Evolutionary conservation across 2,113 vertebrate species (phyloP), one percentile per base, ranked within the genome.

Genomic region (Siniperca chuatsi): DNA sequence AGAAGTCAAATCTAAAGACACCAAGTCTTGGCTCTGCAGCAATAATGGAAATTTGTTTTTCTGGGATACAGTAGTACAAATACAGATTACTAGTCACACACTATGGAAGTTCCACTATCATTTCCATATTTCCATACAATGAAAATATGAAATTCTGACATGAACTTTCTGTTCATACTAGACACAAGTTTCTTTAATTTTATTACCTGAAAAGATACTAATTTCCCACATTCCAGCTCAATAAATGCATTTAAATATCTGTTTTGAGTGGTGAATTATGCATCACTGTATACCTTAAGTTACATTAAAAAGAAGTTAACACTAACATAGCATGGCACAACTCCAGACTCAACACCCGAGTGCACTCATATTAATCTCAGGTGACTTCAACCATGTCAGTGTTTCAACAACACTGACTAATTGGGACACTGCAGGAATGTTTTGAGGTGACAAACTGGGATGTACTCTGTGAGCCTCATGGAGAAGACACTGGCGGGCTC

Each of bases 1-100:
- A n/a, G 11, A 77, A 69, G 48, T 29, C 21, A 40, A 57, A 68
- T 33, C 48, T 15, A 50, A 77, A 66, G n/a, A 75, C 20, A 72
- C 21, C 37, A 20, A 54, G 69, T 42, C 52, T 1, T 13, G 42
- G 44, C 46, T 37, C n/a, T 44, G 8, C 35, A 50, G 71, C 46
- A 25, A 72, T n/a, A 48, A 65, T 18, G 11, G 33, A 61, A 72
- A 58, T 52, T 44, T 2, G 8, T 7, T 44, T 44, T 10, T 44
- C 44, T 33, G 8, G 48, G 57, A 33, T 65, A 23, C 46, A 44
- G 12, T 40, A 2, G 12, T 20, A 37, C 15, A 44, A 46, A 37
- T 18, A 42, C 18, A 54, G 23, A 75, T 23, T 9, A 18, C 9
- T 25, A 25, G n/a, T 7, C 23, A 18, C 12, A 57, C 18, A 61